Evolutionary conservation across 1,140 invertebrate species (phyloP), one percentile per base, ranked within the genome.

Genomic region (Neoseiulus cucumeris): DNA sequence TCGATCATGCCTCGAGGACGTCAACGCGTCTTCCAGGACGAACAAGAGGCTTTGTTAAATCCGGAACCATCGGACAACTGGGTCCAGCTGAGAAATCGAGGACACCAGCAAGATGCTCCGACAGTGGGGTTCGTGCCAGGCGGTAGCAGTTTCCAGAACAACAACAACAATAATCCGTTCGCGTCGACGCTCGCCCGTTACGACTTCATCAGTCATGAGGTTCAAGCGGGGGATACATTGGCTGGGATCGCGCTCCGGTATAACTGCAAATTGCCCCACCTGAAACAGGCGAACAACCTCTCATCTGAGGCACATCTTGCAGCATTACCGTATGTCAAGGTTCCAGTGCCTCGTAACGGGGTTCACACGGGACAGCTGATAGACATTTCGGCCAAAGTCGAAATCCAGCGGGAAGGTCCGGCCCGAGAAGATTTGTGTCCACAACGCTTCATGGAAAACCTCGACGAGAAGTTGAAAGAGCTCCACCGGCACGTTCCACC

Each of bases 71-170:
- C 33, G 4, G 9, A 39, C 33, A 39, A 39, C 14, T 29, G 25
- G 51, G 51, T 59, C 22, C 51, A 59, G 22, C 22, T 59, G 14
- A n/a, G 51, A 59, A 59, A 59, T 59, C 14, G 51, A 25, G 51
- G 51, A 59, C 51, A 59, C 17, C 22, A 25, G 22, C 51, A 59
- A 9, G 51, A 59, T 14, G 12, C 25, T 59, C 25, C 51, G 14
- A 25, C 25, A 59, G 33, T 59, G 14, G 25, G 25, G 14, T 59
- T 59, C 2, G 51, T 33, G 51, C 22, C 17, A 14, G 51, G 33
- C 51, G 22, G 22, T 17, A 20, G 25, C 33, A 14, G 25, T 20
- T 25, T 17, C 9, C 51, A 59, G 33, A 29, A 14, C 45, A 59
- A 25, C 51, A 59, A 33, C 22, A 59, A 33, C 51, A 59, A 17